Conservation (phyloP, 2,888 invertebrate species). For the Formica aserva region DNA sequence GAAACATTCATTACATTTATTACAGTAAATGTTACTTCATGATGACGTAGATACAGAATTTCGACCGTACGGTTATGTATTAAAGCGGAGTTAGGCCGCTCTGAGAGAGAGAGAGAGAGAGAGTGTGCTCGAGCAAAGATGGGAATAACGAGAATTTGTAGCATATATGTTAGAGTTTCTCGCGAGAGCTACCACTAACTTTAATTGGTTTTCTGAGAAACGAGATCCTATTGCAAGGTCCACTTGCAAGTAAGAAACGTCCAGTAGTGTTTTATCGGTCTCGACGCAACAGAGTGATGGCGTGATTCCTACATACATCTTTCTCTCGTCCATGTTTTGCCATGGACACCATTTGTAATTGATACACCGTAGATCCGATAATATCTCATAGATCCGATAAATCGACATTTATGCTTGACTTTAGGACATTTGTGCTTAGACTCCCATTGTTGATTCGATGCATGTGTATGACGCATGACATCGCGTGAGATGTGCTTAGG, state of each 20-base stretch:
- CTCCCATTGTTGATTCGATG: background rate
- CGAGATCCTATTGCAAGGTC: conserved; percentile 41
- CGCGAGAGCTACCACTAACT: conserved; percentile 49
- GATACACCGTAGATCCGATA: background rate
- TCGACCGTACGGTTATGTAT: conserved; percentile 12
- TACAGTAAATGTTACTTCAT: background rate
- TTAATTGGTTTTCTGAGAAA: conserved; percentile 56
- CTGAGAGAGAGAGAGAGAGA: background rate
- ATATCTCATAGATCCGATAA: background rate
- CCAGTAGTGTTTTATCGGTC: conserved; percentile 20
- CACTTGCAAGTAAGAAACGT: conserved; percentile 9
- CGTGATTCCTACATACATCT: background rate
- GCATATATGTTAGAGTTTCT: conserved; percentile 40
- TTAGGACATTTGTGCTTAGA: background rate
- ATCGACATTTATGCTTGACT: background rate
- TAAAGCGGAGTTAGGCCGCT: conserved; percentile 15
- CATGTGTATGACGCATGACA: conserved; percentile 23
- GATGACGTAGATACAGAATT: conserved; percentile 6
- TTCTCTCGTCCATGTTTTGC: background rate
- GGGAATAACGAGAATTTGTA: conserved; percentile 44
- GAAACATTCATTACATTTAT: background rate
- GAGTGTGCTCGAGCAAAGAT: conserved; percentile 7
- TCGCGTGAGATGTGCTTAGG: background rate
- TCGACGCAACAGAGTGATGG: background rate
- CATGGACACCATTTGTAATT: background rate